These are phyloP conservation scores for Popillia japonica DNA, from an alignment of 1,140 invertebrate species.

Conservation along the genomic window DNA sequence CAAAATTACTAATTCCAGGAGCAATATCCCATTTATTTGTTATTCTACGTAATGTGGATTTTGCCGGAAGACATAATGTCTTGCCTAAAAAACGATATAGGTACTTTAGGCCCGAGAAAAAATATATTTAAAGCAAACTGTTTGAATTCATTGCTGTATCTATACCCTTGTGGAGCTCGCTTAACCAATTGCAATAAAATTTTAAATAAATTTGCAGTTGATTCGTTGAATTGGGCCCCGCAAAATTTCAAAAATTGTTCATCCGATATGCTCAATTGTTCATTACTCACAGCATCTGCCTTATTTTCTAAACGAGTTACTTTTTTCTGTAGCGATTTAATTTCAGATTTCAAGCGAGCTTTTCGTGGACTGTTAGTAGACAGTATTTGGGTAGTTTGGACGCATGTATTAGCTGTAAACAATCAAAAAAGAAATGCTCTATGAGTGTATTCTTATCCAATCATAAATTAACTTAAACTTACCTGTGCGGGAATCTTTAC, in stretches of 20 bases:
- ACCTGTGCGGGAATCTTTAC: too few relatives aligned
- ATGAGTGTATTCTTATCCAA: too few relatives aligned
- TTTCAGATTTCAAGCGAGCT: too few relatives aligned
- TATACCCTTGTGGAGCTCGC: not conserved
- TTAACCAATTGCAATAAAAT: conserved; percentile 22
- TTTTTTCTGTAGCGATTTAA: too few relatives aligned
- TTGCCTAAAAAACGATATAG: not conserved
- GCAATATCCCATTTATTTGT: conserved; percentile 38
- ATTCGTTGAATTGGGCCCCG: conserved; percentile 30
- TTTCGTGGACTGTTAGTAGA: conserved; percentile 30
- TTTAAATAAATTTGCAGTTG: conserved; percentile 38
- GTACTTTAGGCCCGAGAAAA: conserved; percentile 36
- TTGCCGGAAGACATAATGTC: conserved; percentile 32
- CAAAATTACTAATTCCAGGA: conserved; percentile 15
- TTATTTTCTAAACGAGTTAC: not conserved
- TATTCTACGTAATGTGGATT: conserved; percentile 34
- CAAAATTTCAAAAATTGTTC: conserved; percentile 29
- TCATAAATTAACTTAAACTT: too few relatives aligned
- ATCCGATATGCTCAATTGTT: not conserved
- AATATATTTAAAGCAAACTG: conserved; percentile 35
- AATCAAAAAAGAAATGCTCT: too few relatives aligned
- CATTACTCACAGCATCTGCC: not conserved
- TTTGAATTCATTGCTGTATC: conserved; percentile 34
- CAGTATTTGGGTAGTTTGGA: not conserved
- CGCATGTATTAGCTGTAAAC: not conserved